Evolutionary conservation across 2,888 invertebrate species (phyloP), one percentile per base, ranked within the genome.

Genomic region (Acheta domesticus): DNA sequence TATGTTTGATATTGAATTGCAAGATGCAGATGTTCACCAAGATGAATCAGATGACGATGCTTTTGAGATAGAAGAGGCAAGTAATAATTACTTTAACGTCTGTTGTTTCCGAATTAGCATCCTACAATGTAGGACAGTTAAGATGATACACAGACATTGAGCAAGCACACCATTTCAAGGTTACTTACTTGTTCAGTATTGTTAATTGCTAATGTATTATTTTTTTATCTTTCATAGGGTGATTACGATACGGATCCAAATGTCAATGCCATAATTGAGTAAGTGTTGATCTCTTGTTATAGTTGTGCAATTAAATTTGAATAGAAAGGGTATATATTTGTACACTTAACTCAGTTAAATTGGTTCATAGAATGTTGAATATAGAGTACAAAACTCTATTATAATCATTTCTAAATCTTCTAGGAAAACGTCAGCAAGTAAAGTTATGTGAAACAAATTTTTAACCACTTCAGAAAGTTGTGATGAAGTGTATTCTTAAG

Each of bases 1-100:
- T 62, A 62, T 97, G 87, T 97, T 97, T 88, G 96, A 96, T 90
- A 92, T 97, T 88, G 97, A 97, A 88, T 90, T 97, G 86, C 92
- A 93, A 86, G 93, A 93, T 86, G 89, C 88, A 81, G 92, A 92
- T 87, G 89, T 91, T 83, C 92, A 91, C 85, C 93, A 94, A 87
- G 93, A 93, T 86, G 94, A 94, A 85, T 89, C 89, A 79, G 94
- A 95, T 84, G 96, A 97, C 87, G 97, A 97, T 89, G 93, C 93
- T 86, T 93, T 96, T 86, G 95, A 95, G 86, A 89, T 92, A 83
- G 94, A 95, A 89, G 94, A 94, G 92, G 96, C 96, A 91, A 90
- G 88, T 86, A 83, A n/a, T 62, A n/a, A 36, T 36, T 36, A 5
- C 36, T 36, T 36, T 36, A 8, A 36, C 36, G 36, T 36, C 5